Conservation (phyloP, 2,888 invertebrate genomes). For the Camptogramma bilineatum region DNA sequence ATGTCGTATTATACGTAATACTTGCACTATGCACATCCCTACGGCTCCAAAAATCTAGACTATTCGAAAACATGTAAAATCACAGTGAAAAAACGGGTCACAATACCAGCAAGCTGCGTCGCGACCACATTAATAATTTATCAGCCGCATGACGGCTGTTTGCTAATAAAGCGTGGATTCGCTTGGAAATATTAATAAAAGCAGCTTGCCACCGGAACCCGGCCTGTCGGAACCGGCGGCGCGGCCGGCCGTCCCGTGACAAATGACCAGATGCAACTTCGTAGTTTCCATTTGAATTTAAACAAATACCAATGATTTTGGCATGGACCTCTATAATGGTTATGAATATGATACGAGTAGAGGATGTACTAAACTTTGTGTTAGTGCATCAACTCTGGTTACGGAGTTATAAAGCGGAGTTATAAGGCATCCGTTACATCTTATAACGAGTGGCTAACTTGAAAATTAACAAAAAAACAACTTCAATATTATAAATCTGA, state of each 20-base stretch:
- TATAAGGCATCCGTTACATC: no score
- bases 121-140: slow-evolving; percentile 85
- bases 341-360: not conserved
- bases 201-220: slow-evolving; percentile 78
- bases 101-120: slow-evolving; percentile 72
- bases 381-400: not conserved
- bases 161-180: slow-evolving; percentile 85
- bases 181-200: slow-evolving; percentile 85
- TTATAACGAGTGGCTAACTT: no score
- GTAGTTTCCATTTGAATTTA: slow-evolving; percentile 78
- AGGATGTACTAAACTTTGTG: not conserved
- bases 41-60: slow-evolving; percentile 32
- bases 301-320: slow-evolving; percentile 52
- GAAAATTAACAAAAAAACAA: no score
- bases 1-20: no score
- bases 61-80: slow-evolving; percentile 53
- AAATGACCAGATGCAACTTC: slow-evolving; percentile 80
- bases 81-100: slow-evolving; percentile 66
- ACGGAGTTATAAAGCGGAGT: no score
- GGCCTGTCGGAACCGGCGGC: slow-evolving; percentile 63
- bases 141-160: slow-evolving; percentile 84
- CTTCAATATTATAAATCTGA: no score
- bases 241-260: slow-evolving; percentile 68
- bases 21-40: not conserved
- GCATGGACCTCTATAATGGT: slow-evolving; percentile 1